Base-by-base conservation (phyloP, 2,888 invertebrate genomes). In the Leucania comma region DNA sequence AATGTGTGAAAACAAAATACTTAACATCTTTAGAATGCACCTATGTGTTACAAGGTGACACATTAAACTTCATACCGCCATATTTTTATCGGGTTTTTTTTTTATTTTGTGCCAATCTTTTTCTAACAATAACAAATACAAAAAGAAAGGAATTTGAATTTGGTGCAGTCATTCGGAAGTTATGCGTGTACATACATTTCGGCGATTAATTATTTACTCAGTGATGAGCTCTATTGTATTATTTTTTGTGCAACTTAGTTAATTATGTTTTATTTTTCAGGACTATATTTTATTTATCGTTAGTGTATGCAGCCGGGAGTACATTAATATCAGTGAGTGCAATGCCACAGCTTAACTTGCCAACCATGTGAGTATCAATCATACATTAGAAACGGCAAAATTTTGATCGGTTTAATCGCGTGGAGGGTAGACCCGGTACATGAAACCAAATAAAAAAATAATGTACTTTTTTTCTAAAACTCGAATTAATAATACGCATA, bases 231-330 rank as follows among this genome's bases (percentile, higher is more conserved):
- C 1, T 46, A 20, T 17, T 29, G 22, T 46, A 17, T 35, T 38
- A 1, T 29, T 70, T 42, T 17, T 69, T 24, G 5, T 29, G 14
- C 5, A 12, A 12, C 17, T 64, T n/a, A 17, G 9, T 3, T 51
- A 32, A 50, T 9, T 10, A 24, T 59, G 12, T 26, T 35, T n/a
- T 48, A 14, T 63, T 81, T 95, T 95, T 65, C 93, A 97, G 97
- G 82, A 99, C 99, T 1, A 99, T 99, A 82, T 94, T 99, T 48
- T 99, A 98, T 92, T 93, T 99, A 24, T 99, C 99, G 6, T 93
- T 98, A 53, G 96, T 99, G 26, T 99, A 99, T 90, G 98, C 98
- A 0, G 66, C 97, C 8, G 99, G 99, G n/a, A 98, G 98, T 85
- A 91, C 98, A 14, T 91, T 98, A 10, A 96, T 99, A 82, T 96